Percentiles rank a stretch among this genome's conserved stretches.
phyloP scores from a whole-genome alignment of 1,140 invertebrate genomes.

The Stenopsyche tienmushanensis region DNA sequence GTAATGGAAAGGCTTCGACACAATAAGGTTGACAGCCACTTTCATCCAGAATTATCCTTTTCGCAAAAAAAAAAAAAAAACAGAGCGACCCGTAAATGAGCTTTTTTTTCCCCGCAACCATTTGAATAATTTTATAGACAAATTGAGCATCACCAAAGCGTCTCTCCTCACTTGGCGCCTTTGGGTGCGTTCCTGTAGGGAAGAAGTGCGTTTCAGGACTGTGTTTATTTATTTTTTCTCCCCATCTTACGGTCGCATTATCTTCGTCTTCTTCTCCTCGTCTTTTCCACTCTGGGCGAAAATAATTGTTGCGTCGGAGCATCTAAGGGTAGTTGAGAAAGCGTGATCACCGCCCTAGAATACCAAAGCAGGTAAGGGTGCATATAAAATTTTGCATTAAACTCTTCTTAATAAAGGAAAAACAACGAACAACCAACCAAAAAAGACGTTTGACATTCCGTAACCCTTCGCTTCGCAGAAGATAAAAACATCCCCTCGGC shows the following conservation, averaged over 20 bases:
- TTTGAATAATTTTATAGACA: slow-evolving; percentile 28
- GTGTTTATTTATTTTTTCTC: background rate
- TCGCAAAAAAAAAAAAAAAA: slow-evolving; percentile 6
- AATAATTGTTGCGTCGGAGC: too few relatives aligned
- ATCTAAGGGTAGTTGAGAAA: too few relatives aligned
- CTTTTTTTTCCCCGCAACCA: slow-evolving; percentile 30
- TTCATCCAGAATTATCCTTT: background rate
- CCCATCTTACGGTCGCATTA: too few relatives aligned
- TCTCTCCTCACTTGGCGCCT: slow-evolving; percentile 2
- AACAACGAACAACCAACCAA: too few relatives aligned
- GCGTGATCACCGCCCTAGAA: too few relatives aligned
- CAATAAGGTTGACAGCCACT: background rate
- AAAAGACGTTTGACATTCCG: background rate
- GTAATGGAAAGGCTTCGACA: too few relatives aligned
- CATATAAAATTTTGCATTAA: too few relatives aligned
- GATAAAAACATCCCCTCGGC: too few relatives aligned
- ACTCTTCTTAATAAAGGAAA: too few relatives aligned
- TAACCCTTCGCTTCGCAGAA: background rate
- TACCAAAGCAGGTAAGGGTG: too few relatives aligned
- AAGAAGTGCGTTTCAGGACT: slow-evolving; percentile 6
- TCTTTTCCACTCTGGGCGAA: background rate
- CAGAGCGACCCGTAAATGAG: slow-evolving; percentile 20
- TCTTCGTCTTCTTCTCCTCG: background rate
- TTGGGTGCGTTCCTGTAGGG: background rate
- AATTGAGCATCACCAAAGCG: slow-evolving; percentile 27